These are phyloP conservation scores for Carcina quercana DNA, from an alignment of 2,888 invertebrate genomes.

Conservation along the genomic window DNA sequence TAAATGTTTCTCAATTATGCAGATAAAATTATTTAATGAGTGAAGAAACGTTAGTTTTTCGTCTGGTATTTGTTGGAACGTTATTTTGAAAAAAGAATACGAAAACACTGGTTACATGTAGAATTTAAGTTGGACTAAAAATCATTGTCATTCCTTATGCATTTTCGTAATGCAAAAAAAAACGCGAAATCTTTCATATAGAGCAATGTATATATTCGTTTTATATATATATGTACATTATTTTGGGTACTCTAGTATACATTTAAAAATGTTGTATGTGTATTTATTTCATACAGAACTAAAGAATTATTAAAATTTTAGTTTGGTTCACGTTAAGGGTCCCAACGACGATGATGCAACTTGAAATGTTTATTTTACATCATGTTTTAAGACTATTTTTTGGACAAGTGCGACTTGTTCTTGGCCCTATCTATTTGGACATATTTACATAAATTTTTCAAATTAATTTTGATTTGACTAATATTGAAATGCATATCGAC, in stretches of 20 bases:
- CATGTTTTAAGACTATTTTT: no score
- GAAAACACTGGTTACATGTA: neutral
- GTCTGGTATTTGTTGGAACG: no score
- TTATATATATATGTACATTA: constrained; percentile 49
- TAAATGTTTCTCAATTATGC: no score
- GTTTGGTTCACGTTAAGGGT: no score
- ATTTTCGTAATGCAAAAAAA: constrained; percentile 11
- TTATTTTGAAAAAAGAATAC: no score
- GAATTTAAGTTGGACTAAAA: constrained; percentile 5
- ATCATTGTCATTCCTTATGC: constrained; percentile 11
- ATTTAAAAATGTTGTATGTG: constrained; percentile 2
- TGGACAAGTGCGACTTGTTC: no score
- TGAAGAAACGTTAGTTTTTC: no score
- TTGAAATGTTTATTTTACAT: no score
- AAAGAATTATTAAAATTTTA: constrained; percentile 8
- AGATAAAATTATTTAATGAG: no score
- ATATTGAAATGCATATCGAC: constrained; percentile 16
- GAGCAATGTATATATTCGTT: constrained; percentile 18
- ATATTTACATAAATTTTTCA: constrained; percentile 5
- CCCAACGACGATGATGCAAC: no score
- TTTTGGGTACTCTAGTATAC: constrained; percentile 50
- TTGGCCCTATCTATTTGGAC: constrained; percentile 2
- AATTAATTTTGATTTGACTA: constrained; percentile 16
- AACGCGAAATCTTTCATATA: neutral
- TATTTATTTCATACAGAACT: constrained; percentile 8